These are phyloP conservation scores for Cylas formicarius DNA, from an alignment of 1,140 invertebrate genomes.

Conservation along the genomic window DNA sequence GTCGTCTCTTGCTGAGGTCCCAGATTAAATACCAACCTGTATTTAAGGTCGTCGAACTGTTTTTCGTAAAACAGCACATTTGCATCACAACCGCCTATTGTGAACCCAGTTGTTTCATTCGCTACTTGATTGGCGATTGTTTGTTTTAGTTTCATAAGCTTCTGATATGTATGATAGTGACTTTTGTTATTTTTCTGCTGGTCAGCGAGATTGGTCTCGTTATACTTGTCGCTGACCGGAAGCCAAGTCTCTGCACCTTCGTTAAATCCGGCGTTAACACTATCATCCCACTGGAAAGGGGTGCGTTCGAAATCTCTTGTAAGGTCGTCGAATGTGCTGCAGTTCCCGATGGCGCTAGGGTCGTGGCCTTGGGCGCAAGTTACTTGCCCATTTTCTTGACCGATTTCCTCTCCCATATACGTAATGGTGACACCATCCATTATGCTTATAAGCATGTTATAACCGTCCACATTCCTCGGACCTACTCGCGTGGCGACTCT, in stretches of 20 bases:
- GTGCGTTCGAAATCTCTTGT: constrained; percentile 47
- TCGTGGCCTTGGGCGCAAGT: constrained; percentile 46
- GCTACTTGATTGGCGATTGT: too few species aligned
- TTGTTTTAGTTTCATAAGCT: constrained; percentile 12
- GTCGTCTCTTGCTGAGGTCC: too few species aligned
- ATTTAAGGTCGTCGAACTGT: too few species aligned
- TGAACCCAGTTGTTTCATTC: too few species aligned
- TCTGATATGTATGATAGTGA: constrained; percentile 28
- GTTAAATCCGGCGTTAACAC: constrained; percentile 49
- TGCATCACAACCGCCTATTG: too few species aligned
- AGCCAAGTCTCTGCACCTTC: constrained; percentile 49
- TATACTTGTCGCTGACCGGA: constrained; percentile 54
- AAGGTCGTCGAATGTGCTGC: constrained; percentile 29
- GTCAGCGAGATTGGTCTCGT: constrained; percentile 45
- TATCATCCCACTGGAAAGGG: constrained; percentile 67
- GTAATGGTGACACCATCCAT: constrained; percentile 62
- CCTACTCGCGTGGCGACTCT: constrained; percentile 45
- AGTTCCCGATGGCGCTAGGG: constrained; percentile 43
- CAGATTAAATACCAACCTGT: too few species aligned
- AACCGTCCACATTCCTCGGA: constrained; percentile 42
- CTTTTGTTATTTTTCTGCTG: constrained; percentile 19
- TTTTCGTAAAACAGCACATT: too few species aligned
- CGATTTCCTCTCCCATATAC: constrained; percentile 76
- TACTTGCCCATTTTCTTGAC: constrained; percentile 54
- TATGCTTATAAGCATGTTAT: constrained; percentile 46